phyloP scores from a whole-genome alignment of 1,140 invertebrate species.

The Dolichoris vasculosae region DNA sequence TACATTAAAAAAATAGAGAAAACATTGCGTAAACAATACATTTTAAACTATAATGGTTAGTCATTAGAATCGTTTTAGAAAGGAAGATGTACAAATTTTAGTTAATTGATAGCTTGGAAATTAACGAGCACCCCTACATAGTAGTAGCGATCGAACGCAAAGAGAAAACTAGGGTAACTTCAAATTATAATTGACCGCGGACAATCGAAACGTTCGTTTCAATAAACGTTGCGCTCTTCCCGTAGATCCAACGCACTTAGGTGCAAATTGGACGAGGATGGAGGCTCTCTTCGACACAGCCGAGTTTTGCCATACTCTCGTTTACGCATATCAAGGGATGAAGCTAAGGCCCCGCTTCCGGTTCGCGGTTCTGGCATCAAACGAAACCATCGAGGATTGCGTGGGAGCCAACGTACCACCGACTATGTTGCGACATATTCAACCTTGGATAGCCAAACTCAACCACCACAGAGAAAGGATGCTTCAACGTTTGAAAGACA shows the following conservation, averaged over 20 bases:
- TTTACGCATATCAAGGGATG: constrained; percentile 60
- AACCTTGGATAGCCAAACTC: constrained; percentile 62
- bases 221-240: neutral
- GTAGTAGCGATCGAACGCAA: neutral
- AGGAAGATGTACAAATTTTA: neutral
- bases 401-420: constrained; percentile 61
- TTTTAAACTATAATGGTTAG: too few relatives aligned
- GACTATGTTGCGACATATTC: constrained; percentile 53
- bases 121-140: neutral
- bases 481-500: constrained; percentile 56
- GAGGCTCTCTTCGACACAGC: constrained; percentile 62
- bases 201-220: neutral
- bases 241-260: constrained; percentile 57
- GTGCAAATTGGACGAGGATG: constrained; percentile 60
- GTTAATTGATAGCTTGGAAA: neutral
- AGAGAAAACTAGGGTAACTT: neutral
- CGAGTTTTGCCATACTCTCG: constrained; percentile 63
- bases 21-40: too few relatives aligned
- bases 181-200: neutral
- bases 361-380: constrained; percentile 59
- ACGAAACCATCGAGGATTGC: constrained; percentile 66
- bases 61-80: too few relatives aligned
- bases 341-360: constrained; percentile 56
- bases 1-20: too few relatives aligned
- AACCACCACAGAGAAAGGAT: constrained; percentile 52